phyloP scores from a whole-genome alignment of 1,140 invertebrate species.

The Panonychus citri region DNA sequence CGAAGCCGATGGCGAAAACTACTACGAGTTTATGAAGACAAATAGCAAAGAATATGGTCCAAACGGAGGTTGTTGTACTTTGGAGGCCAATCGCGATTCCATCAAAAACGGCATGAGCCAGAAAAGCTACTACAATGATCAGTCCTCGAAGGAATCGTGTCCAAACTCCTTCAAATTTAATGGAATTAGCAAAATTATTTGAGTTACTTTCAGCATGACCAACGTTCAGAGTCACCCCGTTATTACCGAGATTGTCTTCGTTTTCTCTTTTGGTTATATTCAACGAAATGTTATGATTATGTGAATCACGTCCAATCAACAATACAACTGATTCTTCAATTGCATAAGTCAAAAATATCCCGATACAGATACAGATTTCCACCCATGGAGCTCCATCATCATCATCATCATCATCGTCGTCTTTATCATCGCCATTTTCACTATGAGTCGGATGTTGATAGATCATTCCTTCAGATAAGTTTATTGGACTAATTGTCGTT shows the following conservation, averaged over 20 bases:
- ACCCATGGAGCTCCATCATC: constrained; percentile 32
- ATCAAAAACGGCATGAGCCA: constrained; percentile 74
- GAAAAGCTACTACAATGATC: constrained; percentile 34
- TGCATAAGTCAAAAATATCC: constrained; percentile 63
- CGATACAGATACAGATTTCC: constrained; percentile 40
- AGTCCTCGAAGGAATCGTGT: constrained; percentile 6
- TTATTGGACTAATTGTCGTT: too few species aligned
- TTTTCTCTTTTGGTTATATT: neutral
- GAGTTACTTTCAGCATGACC: too few species aligned
- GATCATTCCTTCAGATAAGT: too few species aligned
- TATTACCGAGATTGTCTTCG: too few species aligned
- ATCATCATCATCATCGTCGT: too few species aligned
- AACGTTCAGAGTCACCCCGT: too few species aligned
- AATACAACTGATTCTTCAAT: constrained; percentile 38
- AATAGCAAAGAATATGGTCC: constrained; percentile 57
- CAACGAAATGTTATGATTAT: neutral
- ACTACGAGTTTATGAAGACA: constrained; percentile 36
- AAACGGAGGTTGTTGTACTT: constrained; percentile 35
- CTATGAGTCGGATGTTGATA: too few species aligned
- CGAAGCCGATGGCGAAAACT: neutral
- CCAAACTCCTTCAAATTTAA: neutral
- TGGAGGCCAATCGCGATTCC: constrained; percentile 57
- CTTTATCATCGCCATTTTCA: too few species aligned
- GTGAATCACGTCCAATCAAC: neutral
- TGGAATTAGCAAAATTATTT: too few species aligned